Evolutionary conservation across 2,888 invertebrate genomes (phyloP), one percentile per base, ranked within the genome.

Genomic region (Fragum fragum): DNA sequence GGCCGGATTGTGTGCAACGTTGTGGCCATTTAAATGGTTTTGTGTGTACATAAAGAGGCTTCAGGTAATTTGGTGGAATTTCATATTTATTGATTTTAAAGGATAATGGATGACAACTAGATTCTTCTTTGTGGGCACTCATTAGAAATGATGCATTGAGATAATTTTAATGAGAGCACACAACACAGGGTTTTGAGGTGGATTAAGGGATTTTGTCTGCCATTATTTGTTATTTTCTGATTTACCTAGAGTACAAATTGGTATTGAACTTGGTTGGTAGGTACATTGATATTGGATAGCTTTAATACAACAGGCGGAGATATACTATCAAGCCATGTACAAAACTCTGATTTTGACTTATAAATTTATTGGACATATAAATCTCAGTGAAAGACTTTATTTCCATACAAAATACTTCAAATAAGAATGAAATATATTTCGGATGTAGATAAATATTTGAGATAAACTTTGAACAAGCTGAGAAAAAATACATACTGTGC

Each of bases 231-330:
- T 47, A 57, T 57, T 14, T 57, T 57, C 26, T 14, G 7, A 14
- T 18, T 47, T 18, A n/a, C 47, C 47, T 18, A 16, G 47, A 47
- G 47, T n/a, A 47, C 47, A 2, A 1, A 14, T 14, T 66, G 36
- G 66, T 66, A 66, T 66, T 66, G 66, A 42, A 42, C 66, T 47
- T 66, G 66, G 66, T 66, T 66, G 66, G 42, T 66, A 66, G 66
- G 66, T 66, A 26, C 42, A 66, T 1, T 66, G 66, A 66, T 66
- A 66, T 39, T 42, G 66, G 63, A 63, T 28, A 36, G 32, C 6
- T n/a, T 23, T 57, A 52, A 57, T 57, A 57, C 57, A 57, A 57
- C 26, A n/a, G 47, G 14, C n/a, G 16, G 47, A 47, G n/a, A 47
- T 47, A 47, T 47, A 47, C 47, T 47, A 47, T 47, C 14, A n/a